Conservation (phyloP, 1,140 invertebrate species). For the Drosophila persimilis region DNA sequence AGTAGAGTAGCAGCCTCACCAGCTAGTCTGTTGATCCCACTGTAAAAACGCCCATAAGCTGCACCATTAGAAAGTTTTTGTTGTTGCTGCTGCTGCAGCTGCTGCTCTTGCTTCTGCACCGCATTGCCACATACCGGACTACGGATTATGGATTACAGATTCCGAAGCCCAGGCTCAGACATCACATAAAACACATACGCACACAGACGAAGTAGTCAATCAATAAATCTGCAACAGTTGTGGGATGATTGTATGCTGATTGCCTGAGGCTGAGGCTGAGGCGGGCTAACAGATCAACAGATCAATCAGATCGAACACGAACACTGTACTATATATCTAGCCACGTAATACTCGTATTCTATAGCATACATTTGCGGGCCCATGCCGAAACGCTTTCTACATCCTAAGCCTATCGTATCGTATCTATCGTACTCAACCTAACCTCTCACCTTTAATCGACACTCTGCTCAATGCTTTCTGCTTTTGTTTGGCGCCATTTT, state of each 20-base stretch:
- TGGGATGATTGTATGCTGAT: slow-evolving; percentile 25
- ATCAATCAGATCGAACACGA: slow-evolving; percentile 64
- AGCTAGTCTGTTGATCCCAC: slow-evolving; percentile 3
- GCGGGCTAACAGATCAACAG: slow-evolving; percentile 36
- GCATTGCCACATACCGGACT: too few species aligned
- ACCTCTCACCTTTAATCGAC: slow-evolving; percentile 61
- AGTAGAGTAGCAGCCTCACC: slow-evolving; percentile 10
- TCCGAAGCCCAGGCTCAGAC: too few species aligned
- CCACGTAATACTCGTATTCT: slow-evolving; percentile 53
- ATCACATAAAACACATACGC: slow-evolving; percentile 5
- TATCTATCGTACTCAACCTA: slow-evolving; percentile 47
- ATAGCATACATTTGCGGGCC: slow-evolving; percentile 77
- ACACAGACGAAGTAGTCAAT: slow-evolving; percentile 12
- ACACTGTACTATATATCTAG: slow-evolving; percentile 65
- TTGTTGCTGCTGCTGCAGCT: too few species aligned
- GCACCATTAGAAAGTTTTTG: not conserved
- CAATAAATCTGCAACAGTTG: slow-evolving; percentile 11
- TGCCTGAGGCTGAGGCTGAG: slow-evolving; percentile 23
- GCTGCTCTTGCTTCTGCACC: too few species aligned
- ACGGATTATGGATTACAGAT: too few species aligned
- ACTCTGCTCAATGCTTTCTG: slow-evolving; percentile 75
- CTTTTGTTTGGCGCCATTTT: slow-evolving; percentile 57
- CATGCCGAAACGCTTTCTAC: slow-evolving; percentile 43
- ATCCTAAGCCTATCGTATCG: slow-evolving; percentile 39
- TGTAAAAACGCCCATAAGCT: slow-evolving; percentile 28